These are phyloP conservation scores for Pollenia griseotomentosa DNA, from an alignment of 2,888 invertebrate genomes.

Conservation along the genomic window DNA sequence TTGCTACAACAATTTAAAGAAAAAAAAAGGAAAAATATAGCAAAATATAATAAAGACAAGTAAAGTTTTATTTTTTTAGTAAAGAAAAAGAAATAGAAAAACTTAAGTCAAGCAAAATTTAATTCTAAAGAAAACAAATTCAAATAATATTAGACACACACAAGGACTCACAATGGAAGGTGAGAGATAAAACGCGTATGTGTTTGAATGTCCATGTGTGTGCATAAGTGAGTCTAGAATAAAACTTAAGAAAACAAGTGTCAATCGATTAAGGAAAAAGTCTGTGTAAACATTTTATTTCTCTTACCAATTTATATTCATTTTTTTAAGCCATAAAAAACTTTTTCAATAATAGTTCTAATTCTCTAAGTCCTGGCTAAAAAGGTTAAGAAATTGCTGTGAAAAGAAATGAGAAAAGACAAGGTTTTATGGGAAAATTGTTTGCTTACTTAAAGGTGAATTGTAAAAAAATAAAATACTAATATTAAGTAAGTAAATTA, in stretches of 20 bases:
- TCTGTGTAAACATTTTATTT: constrained; percentile 41
- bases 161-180: not conserved
- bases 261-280: constrained; percentile 55
- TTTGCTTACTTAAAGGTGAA: not conserved
- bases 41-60: constrained; percentile 55
- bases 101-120: constrained; percentile 11
- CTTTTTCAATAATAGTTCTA: constrained; percentile 64
- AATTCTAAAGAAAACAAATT: constrained; percentile 49
- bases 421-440: not conserved
- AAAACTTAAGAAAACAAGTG: constrained; percentile 44
- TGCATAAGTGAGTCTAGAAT: not conserved
- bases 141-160: constrained; percentile 29
- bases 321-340: constrained; percentile 44
- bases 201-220: not conserved
- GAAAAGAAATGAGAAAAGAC: not conserved
- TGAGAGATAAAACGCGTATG: too few relatives aligned
- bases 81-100: constrained; percentile 20
- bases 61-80: constrained; percentile 45
- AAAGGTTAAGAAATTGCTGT: constrained; percentile 15
- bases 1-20: constrained; percentile 66
- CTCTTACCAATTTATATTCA: not conserved
- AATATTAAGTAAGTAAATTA: too few relatives aligned
- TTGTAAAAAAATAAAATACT: not conserved
- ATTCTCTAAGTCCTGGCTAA: constrained; percentile 9
- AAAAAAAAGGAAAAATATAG: constrained; percentile 28